These are phyloP conservation scores for Talpa occidentalis DNA, from an alignment of 2,113 vertebrate species.

Conservation along the genomic window DNA sequence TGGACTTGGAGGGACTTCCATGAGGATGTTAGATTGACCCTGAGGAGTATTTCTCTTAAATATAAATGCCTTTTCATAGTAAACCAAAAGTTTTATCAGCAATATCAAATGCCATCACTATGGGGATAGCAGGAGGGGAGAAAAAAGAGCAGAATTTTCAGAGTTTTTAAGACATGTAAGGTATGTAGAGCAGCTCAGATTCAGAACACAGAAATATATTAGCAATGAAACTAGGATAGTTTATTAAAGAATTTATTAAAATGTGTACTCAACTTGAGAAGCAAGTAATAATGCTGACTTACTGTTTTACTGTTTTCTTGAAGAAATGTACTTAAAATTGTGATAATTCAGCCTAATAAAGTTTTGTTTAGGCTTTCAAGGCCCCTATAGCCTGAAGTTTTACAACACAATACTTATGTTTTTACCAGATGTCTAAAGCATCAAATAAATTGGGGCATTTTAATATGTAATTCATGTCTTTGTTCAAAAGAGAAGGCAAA, in stretches of 20 bases:
- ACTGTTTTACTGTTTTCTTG: neutral
- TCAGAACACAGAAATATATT: neutral
- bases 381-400: neutral
- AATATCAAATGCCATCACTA: neutral
- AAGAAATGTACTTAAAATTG: constrained; percentile 26
- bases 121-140: rapidly evolving
- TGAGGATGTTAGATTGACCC: neutral
- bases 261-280: neutral
- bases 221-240: too few species aligned
- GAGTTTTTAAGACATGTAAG: neutral
- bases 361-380: constrained; percentile 2
- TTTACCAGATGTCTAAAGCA: neutral
- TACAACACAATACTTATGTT: neutral
- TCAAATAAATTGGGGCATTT: neutral
- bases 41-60: constrained; percentile 36
- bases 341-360: neutral
- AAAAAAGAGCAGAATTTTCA: neutral
- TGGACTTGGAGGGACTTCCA: neutral
- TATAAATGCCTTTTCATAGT: constrained; percentile 53
- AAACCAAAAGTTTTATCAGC: constrained; percentile 48
- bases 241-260: neutral
- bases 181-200: neutral
- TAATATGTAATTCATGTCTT: neutral
- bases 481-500: constrained; percentile 1
- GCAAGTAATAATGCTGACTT: neutral